Base-by-base conservation (phyloP, 1,140 invertebrate genomes). In the Drosophila yakuba region DNA sequence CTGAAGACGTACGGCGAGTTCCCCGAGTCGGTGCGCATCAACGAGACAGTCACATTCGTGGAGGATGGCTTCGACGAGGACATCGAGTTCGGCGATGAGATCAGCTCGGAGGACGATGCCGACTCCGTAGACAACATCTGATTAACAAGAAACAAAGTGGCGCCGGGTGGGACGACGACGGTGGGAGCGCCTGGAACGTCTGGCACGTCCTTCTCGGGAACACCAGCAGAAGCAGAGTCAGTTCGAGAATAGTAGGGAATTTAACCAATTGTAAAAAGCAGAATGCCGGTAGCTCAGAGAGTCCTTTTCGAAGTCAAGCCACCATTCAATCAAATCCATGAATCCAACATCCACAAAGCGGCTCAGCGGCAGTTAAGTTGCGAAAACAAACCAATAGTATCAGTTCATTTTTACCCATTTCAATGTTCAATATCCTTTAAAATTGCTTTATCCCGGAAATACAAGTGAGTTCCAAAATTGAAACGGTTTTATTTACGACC, bases 1-100 rank as follows among this genome's bases (percentile, higher is more conserved):
- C 94, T 99, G 83, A 99, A 99, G 94, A 98, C 98, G 25, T 99
- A 99, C 91, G 98, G 98, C 90, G 98, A 99, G 95, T 97, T 99
- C 93, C 99, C 99, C 74, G 98, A 99, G 95, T 98, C 97, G 91
- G 97, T 98, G 80, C 97, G 97, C 92, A 98, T 98, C 94, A 98
- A 98, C 92, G 97, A 98, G 81, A 98, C 96, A 72, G 97, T 97
- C 79, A 97, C 97, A 60, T 98, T 98, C 93, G 97, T 98, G 69
- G 97, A 98, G 91, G 97, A 98, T 93, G 97, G 97, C 78, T 95
- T 97, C 86, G 97, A 98, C 93, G 97, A 98, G 93, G 97, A 98
- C 90, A 98, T 98, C 93, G 97, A 98, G 92, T 98, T 98, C 84
- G 97, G 97, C 78, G 97, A 98, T 94, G 96, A 97, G 93, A 96